Conservation (phyloP, 2,113 vertebrate species). For the Pteruthius melanotis region DNA sequence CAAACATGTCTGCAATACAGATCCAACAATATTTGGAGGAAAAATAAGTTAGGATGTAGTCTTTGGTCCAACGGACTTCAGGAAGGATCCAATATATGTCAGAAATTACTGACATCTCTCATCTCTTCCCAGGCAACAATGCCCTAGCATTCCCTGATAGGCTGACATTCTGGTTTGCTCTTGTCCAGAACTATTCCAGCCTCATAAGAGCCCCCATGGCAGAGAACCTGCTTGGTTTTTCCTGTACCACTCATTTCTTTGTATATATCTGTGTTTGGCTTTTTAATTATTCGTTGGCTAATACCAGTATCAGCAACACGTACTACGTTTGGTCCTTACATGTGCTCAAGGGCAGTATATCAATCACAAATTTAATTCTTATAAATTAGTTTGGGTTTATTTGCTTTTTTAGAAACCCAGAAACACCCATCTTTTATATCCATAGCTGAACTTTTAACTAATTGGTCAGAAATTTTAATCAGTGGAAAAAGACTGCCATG, state of each 20-base stretch:
- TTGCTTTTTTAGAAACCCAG: background rate
- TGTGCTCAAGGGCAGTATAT: background rate
- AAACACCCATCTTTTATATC: background rate
- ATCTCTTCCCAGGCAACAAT: rapidly evolving
- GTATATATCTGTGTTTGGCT: background rate
- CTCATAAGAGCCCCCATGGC: background rate
- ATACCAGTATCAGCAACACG: rapidly evolving
- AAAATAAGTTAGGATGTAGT: background rate
- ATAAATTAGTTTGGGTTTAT: background rate
- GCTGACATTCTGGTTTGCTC: background rate
- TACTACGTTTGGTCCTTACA: background rate
- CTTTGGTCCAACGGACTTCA: background rate
- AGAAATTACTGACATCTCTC: background rate
- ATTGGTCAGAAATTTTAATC: background rate
- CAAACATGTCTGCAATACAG: background rate
- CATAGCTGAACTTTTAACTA: background rate
- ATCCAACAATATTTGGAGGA: background rate
- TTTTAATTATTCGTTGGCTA: background rate
- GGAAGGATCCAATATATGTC: background rate
- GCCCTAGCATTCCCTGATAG: background rate
- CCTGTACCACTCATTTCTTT: background rate
- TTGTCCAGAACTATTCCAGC: background rate
- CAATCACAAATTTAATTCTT: background rate
- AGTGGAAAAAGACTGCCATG: background rate
- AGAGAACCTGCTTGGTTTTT: background rate